phyloP scores from a whole-genome alignment of 2,888 invertebrate species.

The Ophioninae sp. region DNA sequence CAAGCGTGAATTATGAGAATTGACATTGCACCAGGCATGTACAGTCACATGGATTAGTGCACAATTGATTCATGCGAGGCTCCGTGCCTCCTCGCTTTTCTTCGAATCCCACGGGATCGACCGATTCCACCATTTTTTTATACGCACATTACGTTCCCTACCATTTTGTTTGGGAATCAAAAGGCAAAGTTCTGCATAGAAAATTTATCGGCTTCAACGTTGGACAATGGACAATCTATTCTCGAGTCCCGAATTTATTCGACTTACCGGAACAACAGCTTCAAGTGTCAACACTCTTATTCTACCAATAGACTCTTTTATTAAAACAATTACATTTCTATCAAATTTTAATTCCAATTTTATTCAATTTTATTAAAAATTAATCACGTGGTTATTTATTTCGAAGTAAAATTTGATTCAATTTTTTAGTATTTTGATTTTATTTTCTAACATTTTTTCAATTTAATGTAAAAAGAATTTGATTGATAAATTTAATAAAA shows the following conservation, averaged over 20 bases:
- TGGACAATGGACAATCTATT: not conserved
- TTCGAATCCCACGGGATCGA: constrained; percentile 5
- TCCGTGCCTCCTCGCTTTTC: not conserved
- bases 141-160: not conserved
- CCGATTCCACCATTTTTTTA: constrained; percentile 4
- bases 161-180: not conserved
- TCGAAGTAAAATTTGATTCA: too few species aligned
- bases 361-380: too few species aligned
- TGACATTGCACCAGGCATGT: constrained; percentile 11
- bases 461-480: too few species aligned
- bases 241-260: not conserved
- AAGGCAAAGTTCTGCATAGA: not conserved
- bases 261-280: not conserved
- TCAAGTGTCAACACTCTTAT: not conserved
- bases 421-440: too few species aligned
- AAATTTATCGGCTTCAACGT: not conserved
- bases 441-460: too few species aligned
- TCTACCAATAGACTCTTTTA: not conserved
- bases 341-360: too few species aligned
- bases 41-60: constrained; percentile 26
- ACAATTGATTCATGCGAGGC: constrained; percentile 35
- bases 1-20: constrained; percentile 53
- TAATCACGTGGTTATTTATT: too few species aligned
- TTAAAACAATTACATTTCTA: too few species aligned
- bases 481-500: too few species aligned